Conservation (phyloP, 2,888 invertebrate species). For the Agriopis aurantiaria region DNA sequence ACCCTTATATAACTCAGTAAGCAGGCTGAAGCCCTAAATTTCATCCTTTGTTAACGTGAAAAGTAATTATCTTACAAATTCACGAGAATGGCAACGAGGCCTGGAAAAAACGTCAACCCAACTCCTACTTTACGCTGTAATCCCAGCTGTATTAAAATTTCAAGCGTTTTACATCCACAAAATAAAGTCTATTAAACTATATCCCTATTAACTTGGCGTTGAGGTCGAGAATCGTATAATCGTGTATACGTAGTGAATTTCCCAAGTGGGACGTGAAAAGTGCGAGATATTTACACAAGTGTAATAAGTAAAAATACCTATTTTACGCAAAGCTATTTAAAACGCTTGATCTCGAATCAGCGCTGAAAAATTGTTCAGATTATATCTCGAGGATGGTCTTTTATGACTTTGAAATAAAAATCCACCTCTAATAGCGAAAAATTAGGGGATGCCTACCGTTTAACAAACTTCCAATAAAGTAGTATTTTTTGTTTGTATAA, state of each 20-base stretch:
- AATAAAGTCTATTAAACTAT: slow-evolving; percentile 2
- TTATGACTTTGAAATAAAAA: too few species aligned
- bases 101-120: slow-evolving; percentile 19
- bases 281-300: slow-evolving; percentile 65
- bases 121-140: slow-evolving; percentile 15
- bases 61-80: slow-evolving; percentile 13
- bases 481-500: too few species aligned
- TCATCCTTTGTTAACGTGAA: slow-evolving; percentile 8
- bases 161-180: slow-evolving; percentile 13
- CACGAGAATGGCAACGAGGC: background rate
- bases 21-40: slow-evolving; percentile 6
- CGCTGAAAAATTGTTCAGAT: too few species aligned
- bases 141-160: slow-evolving; percentile 25
- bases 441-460: too few species aligned
- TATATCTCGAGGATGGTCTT: too few species aligned
- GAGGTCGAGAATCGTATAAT: slow-evolving; percentile 25
- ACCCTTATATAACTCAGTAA: background rate
- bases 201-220: slow-evolving; percentile 20
- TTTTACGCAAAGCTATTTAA: too few species aligned
- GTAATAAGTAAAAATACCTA: slow-evolving; percentile 50
- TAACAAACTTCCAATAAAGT: too few species aligned
- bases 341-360: too few species aligned
- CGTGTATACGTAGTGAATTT: background rate
- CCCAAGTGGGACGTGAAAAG: slow-evolving; percentile 49
- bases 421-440: too few species aligned